Base-by-base conservation (phyloP, 2,797 vertebrate species). In the Chaunax sp. region DNA sequence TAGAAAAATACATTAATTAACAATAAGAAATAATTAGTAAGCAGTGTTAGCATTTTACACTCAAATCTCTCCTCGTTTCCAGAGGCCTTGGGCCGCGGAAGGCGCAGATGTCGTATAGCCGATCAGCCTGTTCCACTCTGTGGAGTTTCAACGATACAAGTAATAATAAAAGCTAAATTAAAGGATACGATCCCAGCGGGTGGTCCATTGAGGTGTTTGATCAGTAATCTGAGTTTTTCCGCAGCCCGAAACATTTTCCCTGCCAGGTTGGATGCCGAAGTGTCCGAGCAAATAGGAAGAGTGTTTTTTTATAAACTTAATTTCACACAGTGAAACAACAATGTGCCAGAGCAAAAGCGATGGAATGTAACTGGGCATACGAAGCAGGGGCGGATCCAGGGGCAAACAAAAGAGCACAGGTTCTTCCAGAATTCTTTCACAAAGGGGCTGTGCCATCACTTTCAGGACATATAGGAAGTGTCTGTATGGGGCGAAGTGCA, bases 101-200 rank as follows among this genome's bases (percentile, higher is more conserved):
- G 8, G 53, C 1, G 14, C n/a, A 1, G 23, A 3, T 1, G 0
- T 3, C 69, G 49, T 40, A 18, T 15, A 23, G 2, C 26, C 10
- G n/a, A 0, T 13, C 22, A 16, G 14, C 14, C 6, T 0, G 5
- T 2, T 4, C 55, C 16, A 54, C 52, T 28, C 0, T 1, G 15
- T 16, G 37, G 3, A 56, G 43, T 13, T 9, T 5, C 1, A 6
- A 0, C 15, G 13, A 2, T 14, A 7, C 1, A 1, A 20, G 10
- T 2, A 15, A 10, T 10, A 35, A 16, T 4, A 5, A 13, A 1
- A 20, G 38, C 28, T 23, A 0, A 1, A 63, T 3, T 1, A 80
- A 92, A 94, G 91, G 93, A 95, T 95, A 95, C 94, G 30, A 93
- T 40, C 1, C 1, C 28, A 2, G 61, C 43, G 0, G 59, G 5